Conservation (phyloP, 1,140 invertebrate genomes). For the Drosophila nigrodunni region DNA sequence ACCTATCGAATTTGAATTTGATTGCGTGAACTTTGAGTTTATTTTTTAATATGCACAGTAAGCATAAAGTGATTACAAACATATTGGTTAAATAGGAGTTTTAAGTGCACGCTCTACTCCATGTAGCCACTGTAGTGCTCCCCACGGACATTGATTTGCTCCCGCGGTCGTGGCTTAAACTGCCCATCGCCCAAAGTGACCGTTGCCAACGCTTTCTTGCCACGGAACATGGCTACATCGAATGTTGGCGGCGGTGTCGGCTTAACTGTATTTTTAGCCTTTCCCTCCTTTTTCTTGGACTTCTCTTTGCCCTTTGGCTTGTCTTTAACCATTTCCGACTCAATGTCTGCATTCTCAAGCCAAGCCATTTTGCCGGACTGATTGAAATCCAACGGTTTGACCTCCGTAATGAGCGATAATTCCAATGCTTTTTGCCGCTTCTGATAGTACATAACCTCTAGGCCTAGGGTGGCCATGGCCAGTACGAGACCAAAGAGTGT, state of each 20-base stretch:
- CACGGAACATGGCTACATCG: constrained; percentile 62
- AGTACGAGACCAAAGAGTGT: constrained; percentile 92
- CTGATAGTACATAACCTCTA: constrained; percentile 92
- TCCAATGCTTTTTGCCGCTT: constrained; percentile 64
- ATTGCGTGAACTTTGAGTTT: too few species aligned
- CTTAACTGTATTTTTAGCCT: constrained; percentile 33
- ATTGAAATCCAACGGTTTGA: constrained; percentile 45
- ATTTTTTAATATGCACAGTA: background rate
- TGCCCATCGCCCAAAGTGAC: constrained; percentile 59
- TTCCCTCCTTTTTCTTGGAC: background rate
- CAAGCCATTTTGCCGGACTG: constrained; percentile 12
- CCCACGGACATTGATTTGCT: constrained; percentile 28
- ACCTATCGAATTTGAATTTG: too few species aligned
- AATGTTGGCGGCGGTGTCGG: constrained; percentile 69
- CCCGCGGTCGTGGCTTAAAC: constrained; percentile 59
- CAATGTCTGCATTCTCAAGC: background rate
- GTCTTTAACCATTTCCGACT: background rate
- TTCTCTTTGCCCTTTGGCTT: background rate
- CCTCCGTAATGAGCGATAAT: constrained; percentile 50
- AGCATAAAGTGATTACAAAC: background rate
- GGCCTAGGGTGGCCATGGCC: constrained; percentile 92
- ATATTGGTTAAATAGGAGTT: background rate
- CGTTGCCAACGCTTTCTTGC: constrained; percentile 46
- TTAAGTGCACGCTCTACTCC: constrained; percentile 38
- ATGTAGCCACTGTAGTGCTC: constrained; percentile 48